These are phyloP conservation scores for Synanthedon vespiformis DNA, from an alignment of 2,888 invertebrate species.

Conservation along the genomic window DNA sequence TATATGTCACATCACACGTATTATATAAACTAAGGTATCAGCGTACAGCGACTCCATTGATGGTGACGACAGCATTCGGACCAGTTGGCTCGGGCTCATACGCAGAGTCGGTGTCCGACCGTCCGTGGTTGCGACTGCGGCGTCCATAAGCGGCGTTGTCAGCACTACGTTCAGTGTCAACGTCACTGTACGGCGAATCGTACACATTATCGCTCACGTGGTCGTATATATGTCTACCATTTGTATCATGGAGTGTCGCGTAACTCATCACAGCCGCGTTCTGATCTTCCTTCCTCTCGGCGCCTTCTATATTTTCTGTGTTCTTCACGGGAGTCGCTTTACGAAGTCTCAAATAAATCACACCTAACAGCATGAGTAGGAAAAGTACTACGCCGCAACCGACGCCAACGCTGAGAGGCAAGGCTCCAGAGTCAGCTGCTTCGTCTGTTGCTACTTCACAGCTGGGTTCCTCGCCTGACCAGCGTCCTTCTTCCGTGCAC, in stretches of 20 bases:
- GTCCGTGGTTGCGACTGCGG: constrained; percentile 18
- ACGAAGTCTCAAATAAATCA: constrained; percentile 84
- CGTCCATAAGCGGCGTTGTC: constrained; percentile 60
- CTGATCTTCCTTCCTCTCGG: constrained; percentile 86
- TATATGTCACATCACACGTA: constrained; percentile 6
- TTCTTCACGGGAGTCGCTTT: constrained; percentile 90
- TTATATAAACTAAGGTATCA: constrained; percentile 35
- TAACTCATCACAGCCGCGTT: constrained; percentile 92
- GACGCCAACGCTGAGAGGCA: constrained; percentile 86
- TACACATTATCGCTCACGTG: constrained; percentile 77
- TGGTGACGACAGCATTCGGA: constrained; percentile 77
- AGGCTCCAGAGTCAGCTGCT: constrained; percentile 76
- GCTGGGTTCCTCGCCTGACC: constrained; percentile 89
- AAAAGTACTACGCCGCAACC: constrained; percentile 86
- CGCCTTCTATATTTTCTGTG: constrained; percentile 88
- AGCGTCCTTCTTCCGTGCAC: constrained; percentile 84
- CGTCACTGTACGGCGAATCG: constrained; percentile 80
- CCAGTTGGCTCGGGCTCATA: constrained; percentile 79
- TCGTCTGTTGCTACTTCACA: constrained; percentile 81
- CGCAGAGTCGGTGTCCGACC: constrained; percentile 49
- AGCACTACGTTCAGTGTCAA: constrained; percentile 60
- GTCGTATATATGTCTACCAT: constrained; percentile 65
- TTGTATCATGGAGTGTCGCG: constrained; percentile 81
- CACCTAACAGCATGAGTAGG: constrained; percentile 80
- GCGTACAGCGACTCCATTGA: constrained; percentile 89